Conservation (phyloP, 64 coral and sea anemone genomes). For the Actinia equina region DNA sequence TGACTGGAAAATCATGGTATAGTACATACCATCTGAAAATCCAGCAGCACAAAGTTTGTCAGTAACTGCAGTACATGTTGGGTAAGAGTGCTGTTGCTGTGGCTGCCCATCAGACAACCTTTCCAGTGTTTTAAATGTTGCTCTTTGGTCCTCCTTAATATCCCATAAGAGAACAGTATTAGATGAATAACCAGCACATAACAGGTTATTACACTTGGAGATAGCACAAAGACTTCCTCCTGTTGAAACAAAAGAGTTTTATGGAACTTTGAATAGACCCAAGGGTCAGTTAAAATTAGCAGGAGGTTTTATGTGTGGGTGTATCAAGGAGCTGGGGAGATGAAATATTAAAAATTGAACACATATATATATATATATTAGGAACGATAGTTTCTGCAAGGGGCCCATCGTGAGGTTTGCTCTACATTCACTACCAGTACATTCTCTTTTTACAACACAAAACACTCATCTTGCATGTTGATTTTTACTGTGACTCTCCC, state of each 20-base stretch:
- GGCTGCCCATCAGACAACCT: slow-evolving; percentile 19
- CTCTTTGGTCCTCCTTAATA: slow-evolving; percentile 26
- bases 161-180: slow-evolving; percentile 69
- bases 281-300: too few relatives aligned
- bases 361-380: too few relatives aligned
- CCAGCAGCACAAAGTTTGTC: slow-evolving; percentile 71
- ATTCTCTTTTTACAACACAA: too few relatives aligned
- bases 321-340: background rate
- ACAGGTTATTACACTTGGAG: slow-evolving; percentile 24
- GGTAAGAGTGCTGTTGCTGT: slow-evolving; percentile 28
- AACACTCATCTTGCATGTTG: too few relatives aligned
- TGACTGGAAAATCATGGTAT: too few relatives aligned
- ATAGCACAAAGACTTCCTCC: slow-evolving; percentile 79
- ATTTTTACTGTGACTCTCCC: too few relatives aligned
- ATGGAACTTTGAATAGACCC: too few relatives aligned
- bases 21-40: slow-evolving; percentile 73
- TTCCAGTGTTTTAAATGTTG: slow-evolving; percentile 51
- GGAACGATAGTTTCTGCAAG: too few relatives aligned
- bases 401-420: too few relatives aligned
- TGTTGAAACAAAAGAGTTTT: slow-evolving; percentile 12
- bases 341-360: background rate
- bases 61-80: slow-evolving; percentile 43
- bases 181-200: slow-evolving; percentile 87
- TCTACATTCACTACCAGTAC: too few relatives aligned
- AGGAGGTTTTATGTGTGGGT: too few relatives aligned